phyloP scores from a whole-genome alignment of 2,113 vertebrate species.

The Calypte anna region DNA sequence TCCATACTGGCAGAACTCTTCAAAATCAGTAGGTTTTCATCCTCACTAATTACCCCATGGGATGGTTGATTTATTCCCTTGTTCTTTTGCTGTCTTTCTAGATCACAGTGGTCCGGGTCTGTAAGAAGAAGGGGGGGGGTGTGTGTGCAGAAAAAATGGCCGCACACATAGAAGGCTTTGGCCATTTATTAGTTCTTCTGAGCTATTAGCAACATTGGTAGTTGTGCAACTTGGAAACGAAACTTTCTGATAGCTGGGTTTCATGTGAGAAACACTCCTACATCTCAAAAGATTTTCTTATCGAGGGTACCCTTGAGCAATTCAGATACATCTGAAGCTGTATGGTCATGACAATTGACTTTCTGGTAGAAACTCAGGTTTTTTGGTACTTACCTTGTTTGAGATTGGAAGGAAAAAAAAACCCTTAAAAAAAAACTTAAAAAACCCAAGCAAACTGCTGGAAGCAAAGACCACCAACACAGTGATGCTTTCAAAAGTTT shows the following conservation, averaged over 20 bases:
- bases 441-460: background rate
- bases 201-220: background rate
- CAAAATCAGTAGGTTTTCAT: conserved; percentile 47
- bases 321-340: background rate
- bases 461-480: background rate
- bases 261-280: background rate
- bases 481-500: background rate
- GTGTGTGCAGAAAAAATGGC: background rate
- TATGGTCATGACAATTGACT: background rate
- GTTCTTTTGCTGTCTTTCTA: conserved; percentile 34
- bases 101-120: background rate
- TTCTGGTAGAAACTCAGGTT: background rate
- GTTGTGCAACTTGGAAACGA: background rate
- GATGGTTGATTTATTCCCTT: conserved; percentile 48
- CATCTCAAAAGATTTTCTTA: background rate
- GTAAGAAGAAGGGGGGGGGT: background rate
- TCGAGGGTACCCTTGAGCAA: background rate
- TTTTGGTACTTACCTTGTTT: background rate
- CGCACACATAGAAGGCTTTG: background rate
- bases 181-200: conserved; percentile 26
- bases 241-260: background rate
- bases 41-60: background rate
- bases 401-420: background rate
- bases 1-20: background rate
- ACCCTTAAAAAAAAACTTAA: too few relatives aligned